These are phyloP conservation scores for Pseudopodoces humilis DNA, from an alignment of 2,113 vertebrate genomes.

Conservation along the genomic window DNA sequence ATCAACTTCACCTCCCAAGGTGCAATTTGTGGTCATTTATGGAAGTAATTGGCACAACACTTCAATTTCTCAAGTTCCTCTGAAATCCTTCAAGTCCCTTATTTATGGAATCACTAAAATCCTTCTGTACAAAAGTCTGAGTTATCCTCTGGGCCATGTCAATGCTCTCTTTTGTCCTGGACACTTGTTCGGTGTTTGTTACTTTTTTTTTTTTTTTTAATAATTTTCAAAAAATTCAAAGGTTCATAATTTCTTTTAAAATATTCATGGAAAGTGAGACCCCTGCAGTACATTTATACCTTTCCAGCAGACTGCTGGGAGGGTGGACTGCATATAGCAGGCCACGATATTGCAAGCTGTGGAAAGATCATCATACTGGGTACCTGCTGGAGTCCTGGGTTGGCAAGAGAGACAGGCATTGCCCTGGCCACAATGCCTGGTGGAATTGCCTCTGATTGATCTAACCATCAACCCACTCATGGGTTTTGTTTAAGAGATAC, in stretches of 20 bases:
- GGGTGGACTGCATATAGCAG: background rate
- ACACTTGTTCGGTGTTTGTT: background rate
- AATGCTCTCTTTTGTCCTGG: background rate
- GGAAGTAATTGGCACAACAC: background rate
- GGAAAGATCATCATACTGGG: background rate
- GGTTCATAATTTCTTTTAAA: background rate
- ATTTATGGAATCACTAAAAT: background rate
- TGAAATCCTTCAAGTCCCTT: background rate
- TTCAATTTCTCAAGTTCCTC: background rate
- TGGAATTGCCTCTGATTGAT: background rate
- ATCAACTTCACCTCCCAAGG: background rate
- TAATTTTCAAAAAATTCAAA: background rate
- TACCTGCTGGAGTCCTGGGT: background rate
- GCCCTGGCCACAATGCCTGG: background rate
- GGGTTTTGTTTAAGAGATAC: background rate
- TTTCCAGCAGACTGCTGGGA: background rate
- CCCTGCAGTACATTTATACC: background rate
- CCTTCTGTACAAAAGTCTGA: background rate
- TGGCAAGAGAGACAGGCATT: background rate
- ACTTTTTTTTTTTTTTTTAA: background rate
- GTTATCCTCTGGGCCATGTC: background rate
- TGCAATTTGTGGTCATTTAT: background rate
- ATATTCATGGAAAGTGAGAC: background rate
- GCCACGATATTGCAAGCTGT: accelerated
- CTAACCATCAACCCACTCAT: background rate